A percentile compares a stretch with the other conserved stretches of the same genome.
Evolutionary conservation across 1,140 invertebrate species (phyloP).

Genomic region (Hycleus cichorii): DNA sequence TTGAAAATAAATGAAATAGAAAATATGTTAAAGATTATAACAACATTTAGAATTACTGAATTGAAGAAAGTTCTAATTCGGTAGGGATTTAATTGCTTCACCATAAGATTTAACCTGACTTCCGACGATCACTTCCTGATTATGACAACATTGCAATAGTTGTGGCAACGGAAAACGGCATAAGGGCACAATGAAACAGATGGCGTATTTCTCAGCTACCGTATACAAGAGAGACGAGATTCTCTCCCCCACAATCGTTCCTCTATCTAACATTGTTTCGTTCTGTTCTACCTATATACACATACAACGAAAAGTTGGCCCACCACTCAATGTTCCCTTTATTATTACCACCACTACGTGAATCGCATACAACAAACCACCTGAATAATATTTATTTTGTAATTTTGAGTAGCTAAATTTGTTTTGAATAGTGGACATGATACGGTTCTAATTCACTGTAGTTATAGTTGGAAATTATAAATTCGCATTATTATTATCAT

Average conservation of each 20-base stretch:
- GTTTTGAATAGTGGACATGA: no score
- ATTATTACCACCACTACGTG: slow-evolving; percentile 17
- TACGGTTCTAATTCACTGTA: no score
- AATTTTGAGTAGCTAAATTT: no score
- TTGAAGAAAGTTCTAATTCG: slow-evolving; percentile 5
- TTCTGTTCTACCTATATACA: no score
- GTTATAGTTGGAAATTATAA: no score
- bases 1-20: no score
- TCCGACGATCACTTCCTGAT: slow-evolving; percentile 14
- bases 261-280: not conserved
- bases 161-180: not conserved
- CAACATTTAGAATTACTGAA: not conserved
- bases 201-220: slow-evolving; percentile 5
- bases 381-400: not conserved
- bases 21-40: no score
- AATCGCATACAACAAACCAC: slow-evolving; percentile 11
- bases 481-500: no score
- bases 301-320: slow-evolving; percentile 6
- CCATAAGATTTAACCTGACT: slow-evolving; percentile 14
- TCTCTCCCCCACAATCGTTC: not conserved
- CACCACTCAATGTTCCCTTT: slow-evolving; percentile 12
- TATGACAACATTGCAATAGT: slow-evolving; percentile 6
- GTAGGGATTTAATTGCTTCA: slow-evolving; percentile 12
- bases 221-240: not conserved
- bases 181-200: not conserved